Conservation (phyloP, 2,113 vertebrate genomes). For the Cinclus cinclus region DNA sequence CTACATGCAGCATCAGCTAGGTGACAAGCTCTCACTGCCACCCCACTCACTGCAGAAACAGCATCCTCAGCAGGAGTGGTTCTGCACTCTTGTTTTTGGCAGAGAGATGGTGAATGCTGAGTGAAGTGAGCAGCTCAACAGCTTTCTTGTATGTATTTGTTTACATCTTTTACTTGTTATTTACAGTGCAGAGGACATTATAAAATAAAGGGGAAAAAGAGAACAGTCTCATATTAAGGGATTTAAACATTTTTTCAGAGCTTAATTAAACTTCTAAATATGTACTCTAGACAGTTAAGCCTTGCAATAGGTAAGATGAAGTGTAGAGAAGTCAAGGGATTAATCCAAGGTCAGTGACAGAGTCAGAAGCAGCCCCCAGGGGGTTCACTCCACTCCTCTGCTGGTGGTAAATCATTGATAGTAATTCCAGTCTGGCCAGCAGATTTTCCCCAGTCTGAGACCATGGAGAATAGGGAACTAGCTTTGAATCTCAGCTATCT, state of each 20-base stretch:
- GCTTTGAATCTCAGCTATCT: not conserved
- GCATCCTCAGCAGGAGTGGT: not conserved
- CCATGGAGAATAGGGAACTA: not conserved
- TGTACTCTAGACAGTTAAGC: not conserved
- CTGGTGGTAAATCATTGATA: conserved; percentile 32
- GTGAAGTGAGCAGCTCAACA: not conserved
- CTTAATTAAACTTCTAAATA: conserved; percentile 20
- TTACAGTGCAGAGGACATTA: not conserved
- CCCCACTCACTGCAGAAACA: not conserved
- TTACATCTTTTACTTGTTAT: not conserved
- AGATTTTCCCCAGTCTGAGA: not conserved
- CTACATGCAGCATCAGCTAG: not conserved
- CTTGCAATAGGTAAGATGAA: conserved; percentile 41
- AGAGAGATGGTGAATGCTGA: not conserved
- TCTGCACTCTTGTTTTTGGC: not conserved
- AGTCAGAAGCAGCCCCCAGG: not conserved
- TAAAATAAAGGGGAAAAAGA: not conserved
- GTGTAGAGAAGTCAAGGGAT: conserved; percentile 9
- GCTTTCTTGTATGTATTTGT: not conserved
- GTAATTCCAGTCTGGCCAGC: not conserved
- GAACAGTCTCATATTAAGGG: not conserved
- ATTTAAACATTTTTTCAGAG: not conserved
- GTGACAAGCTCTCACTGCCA: not conserved
- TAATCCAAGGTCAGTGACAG: conserved; percentile 20
- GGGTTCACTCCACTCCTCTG: not conserved